phyloP scores from a whole-genome alignment of 2,113 vertebrate genomes.

The Indicator indicator region DNA sequence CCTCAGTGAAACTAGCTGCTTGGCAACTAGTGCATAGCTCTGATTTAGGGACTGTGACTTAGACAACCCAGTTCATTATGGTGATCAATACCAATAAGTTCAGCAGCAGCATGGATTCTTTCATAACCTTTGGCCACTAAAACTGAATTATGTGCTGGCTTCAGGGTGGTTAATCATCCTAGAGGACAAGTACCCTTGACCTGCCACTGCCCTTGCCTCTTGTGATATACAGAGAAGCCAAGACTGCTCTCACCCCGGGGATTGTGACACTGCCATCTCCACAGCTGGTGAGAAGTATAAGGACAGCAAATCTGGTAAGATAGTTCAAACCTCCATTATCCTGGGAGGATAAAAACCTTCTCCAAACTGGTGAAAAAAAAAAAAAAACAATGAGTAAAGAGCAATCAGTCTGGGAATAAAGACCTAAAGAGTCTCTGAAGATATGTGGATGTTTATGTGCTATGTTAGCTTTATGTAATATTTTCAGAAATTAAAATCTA shows the following conservation, averaged over 20 bases:
- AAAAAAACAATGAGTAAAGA: neutral
- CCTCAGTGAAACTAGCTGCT: neutral
- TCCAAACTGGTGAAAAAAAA: neutral
- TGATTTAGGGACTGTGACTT: slow-evolving; percentile 22
- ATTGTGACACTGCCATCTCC: neutral
- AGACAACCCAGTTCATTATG: neutral
- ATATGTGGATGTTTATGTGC: neutral
- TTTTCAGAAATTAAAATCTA: neutral
- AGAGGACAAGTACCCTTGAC: neutral
- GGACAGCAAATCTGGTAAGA: neutral
- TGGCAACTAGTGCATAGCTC: neutral
- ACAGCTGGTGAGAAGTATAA: neutral
- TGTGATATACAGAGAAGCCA: neutral
- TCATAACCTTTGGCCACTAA: slow-evolving; percentile 1
- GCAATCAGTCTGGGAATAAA: neutral
- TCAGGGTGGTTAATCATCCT: neutral
- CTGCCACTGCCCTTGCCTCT: neutral
- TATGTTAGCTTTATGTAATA: neutral
- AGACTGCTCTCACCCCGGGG: neutral
- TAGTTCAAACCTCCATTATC: neutral
- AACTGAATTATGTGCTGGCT: slow-evolving; percentile 1
- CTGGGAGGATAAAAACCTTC: neutral
- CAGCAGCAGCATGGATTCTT: neutral
- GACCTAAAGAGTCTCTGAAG: neutral
- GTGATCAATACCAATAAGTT: neutral